Base-by-base conservation (phyloP, 2,113 vertebrate genomes). In the Corynorhinus townsendii region DNA sequence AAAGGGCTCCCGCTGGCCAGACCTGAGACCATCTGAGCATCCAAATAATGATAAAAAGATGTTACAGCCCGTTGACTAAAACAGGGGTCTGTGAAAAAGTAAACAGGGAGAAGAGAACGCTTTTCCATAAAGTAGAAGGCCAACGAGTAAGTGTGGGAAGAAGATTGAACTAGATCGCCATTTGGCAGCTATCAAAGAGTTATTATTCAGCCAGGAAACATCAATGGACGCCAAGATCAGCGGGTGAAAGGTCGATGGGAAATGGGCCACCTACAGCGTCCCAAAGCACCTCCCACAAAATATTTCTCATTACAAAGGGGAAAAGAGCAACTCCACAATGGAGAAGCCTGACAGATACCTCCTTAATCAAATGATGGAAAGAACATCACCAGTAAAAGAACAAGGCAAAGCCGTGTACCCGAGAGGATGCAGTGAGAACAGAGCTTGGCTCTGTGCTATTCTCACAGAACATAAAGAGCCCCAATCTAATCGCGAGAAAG, bases 21-120 rank as follows among this genome's bases (percentile, higher is more conserved):
- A 69, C 49, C 4, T 5, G 72, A 87, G 49, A 86, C 3, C n/a
- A 35, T 26, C 0, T 76, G 73, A 75, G 20, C 49, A 64, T 4
- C 33, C 6, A 54, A 66, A 47, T 77, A 66, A 45, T 33, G 43
- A 84, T 12, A 59, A 69, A 91, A 93, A 52, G 9, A 11, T 84
- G 56, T 30, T 33, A 24, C 0, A 12, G 49, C 11, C 79, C 85
- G n/a, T 0, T 56, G 82, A 26, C 76, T 4, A 38, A 72, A 90
- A 66, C 0, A 72, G 9, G 4, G 77, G 52, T 49, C 68, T 30
- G 43, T 2, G 3, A 91, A 54, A 54, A 91, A 79, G 6, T 8
- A 80, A 81, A 54, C 0, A 68, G 15, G 43, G 12, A 59, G 22
- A 49, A 49, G 40, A 71, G 33, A 43, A 76, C 68, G n/a, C 14